Conservation (phyloP, 2,113 vertebrate genomes). For the Gymnogyps californianus region DNA sequence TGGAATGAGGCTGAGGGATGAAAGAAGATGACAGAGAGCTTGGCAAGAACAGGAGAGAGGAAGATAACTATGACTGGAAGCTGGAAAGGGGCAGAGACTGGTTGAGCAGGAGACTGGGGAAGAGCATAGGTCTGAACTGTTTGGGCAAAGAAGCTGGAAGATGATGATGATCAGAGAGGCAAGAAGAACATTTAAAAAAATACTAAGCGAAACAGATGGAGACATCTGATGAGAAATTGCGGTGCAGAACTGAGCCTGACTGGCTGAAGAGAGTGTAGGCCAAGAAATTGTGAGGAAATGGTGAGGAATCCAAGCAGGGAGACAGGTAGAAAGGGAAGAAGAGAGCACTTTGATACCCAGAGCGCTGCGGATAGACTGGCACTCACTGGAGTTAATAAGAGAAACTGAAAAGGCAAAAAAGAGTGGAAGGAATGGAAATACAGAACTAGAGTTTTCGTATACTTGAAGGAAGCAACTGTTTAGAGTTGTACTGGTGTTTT, state of each 20-base stretch:
- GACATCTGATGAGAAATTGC: not conserved
- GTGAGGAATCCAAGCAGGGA: not conserved
- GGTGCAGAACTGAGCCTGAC: not conserved
- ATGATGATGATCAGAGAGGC: not conserved
- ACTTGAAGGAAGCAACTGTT: constrained; percentile 15
- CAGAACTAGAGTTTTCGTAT: not conserved
- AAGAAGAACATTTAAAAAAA: not conserved
- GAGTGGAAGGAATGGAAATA: not conserved
- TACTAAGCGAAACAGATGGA: not conserved
- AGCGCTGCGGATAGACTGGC: not conserved
- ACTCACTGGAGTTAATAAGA: not conserved
- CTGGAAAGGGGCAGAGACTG: not conserved
- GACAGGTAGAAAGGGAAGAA: not conserved
- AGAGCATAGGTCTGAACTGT: not conserved
- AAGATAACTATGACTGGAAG: not conserved
- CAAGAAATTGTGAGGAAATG: not conserved
- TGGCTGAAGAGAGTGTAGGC: not conserved
- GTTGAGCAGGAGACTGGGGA: not conserved
- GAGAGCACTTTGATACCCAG: not conserved
- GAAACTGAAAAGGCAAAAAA: not conserved
- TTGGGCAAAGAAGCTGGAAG: not conserved
- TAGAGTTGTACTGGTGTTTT: not conserved
- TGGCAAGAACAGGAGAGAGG: not conserved
- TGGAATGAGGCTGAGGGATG: not conserved
- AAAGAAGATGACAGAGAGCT: not conserved